A percentile compares a stretch with the other conserved stretches of the same genome.
These are phyloP conservation scores for Lasioglossum zephyrum DNA, from an alignment of 2,888 invertebrate genomes.

Conservation along the genomic window DNA sequence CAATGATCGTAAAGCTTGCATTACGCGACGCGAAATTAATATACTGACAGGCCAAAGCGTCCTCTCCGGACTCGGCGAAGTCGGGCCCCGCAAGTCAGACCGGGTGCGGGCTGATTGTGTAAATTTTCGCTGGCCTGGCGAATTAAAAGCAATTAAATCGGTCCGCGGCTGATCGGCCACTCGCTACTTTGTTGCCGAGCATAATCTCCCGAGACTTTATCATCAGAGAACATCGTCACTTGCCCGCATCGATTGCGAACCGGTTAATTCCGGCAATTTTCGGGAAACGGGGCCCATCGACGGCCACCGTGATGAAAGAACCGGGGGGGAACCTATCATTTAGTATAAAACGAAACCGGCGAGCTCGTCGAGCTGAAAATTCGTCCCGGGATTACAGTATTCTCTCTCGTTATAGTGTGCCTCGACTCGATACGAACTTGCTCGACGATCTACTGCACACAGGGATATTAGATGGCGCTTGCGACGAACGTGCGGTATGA, in stretches of 20 bases:
- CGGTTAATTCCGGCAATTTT: slow-evolving; percentile 9
- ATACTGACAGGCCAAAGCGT: neutral
- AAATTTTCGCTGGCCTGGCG: slow-evolving; percentile 32
- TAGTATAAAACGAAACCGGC: neutral
- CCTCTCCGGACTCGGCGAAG: neutral
- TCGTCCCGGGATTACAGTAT: neutral
- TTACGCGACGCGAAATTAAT: slow-evolving; percentile 46
- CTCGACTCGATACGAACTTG: neutral
- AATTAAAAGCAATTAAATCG: slow-evolving; percentile 68
- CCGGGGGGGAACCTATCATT: neutral
- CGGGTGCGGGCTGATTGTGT: neutral
- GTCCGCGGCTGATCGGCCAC: slow-evolving; percentile 27
- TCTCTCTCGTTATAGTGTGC: neutral
- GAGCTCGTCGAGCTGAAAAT: neutral
- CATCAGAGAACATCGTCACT: slow-evolving; percentile 59
- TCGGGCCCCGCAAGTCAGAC: neutral
- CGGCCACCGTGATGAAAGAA: slow-evolving; percentile 5
- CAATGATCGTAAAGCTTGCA: slow-evolving; percentile 48
- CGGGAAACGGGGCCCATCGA: neutral
- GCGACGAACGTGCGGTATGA: neutral
- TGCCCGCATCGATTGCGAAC: slow-evolving; percentile 32
- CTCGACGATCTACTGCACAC: neutral
- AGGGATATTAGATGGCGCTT: too few relatives aligned
- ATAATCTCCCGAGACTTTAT: slow-evolving; percentile 60
- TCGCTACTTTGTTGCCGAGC: slow-evolving; percentile 57